These are phyloP conservation scores for Vollenhovia emeryi DNA, from an alignment of 1,140 invertebrate genomes.

Conservation along the genomic window DNA sequence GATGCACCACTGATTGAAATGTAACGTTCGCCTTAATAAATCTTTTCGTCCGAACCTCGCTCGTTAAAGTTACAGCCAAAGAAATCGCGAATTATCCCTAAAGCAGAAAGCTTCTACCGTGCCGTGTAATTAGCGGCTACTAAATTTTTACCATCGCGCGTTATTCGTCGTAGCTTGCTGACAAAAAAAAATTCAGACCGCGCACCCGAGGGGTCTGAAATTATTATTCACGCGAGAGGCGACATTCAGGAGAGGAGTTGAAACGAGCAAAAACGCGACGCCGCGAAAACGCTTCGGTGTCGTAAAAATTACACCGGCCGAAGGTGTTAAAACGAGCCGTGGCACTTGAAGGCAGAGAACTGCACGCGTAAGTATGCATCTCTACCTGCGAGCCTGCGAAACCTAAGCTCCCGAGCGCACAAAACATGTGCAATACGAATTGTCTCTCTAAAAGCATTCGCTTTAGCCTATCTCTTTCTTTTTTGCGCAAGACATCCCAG, in stretches of 20 bases:
- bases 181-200: constrained; percentile 12
- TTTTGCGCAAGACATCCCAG: neutral
- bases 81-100: constrained; percentile 41
- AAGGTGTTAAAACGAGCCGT: constrained; percentile 46
- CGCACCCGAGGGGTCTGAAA: neutral
- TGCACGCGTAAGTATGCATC: neutral
- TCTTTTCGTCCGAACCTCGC: neutral
- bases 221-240: constrained; percentile 37
- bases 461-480: neutral
- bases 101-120: neutral
- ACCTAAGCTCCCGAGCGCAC: neutral
- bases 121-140: constrained; percentile 19
- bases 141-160: constrained; percentile 1
- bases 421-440: neutral
- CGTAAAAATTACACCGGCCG: constrained; percentile 33
- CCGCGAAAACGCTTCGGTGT: constrained; percentile 11
- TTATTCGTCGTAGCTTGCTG: neutral
- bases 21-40: neutral
- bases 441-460: constrained; percentile 21
- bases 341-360: neutral
- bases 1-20: neutral
- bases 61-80: constrained; percentile 18
- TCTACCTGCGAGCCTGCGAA: neutral
- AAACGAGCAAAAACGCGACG: constrained; percentile 28
- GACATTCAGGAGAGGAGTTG: constrained; percentile 3